These are phyloP conservation scores for Aythya fuligula DNA, from an alignment of 2,797 vertebrate species.

Conservation along the genomic window DNA sequence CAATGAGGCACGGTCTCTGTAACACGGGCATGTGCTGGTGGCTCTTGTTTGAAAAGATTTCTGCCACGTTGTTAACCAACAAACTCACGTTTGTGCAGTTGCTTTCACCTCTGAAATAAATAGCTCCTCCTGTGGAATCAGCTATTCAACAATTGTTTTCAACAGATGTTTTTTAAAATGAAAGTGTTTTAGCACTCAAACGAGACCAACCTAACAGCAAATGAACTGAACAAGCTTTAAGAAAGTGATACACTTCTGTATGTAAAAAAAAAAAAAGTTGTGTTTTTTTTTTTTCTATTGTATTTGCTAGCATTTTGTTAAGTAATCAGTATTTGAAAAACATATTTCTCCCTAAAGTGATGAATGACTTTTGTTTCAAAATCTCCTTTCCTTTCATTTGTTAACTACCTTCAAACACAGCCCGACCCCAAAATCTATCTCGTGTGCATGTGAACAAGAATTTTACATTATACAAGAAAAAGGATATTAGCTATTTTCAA, in stretches of 20 bases:
- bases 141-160: neutral
- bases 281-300: too few relatives aligned
- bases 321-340: neutral
- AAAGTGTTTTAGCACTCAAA: neutral
- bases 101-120: neutral
- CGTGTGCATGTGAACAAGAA: neutral
- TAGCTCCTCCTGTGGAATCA: neutral
- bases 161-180: slow-evolving; percentile 25
- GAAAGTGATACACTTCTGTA: neutral
- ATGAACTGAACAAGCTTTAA: neutral
- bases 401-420: neutral
- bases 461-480: neutral
- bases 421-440: neutral
- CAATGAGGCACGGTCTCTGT: neutral
- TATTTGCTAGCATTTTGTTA: neutral
- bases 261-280: neutral
- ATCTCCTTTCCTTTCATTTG: neutral
- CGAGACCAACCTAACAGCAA: slow-evolving; percentile 10
- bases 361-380: neutral
- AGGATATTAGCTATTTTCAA: slow-evolving; percentile 3
- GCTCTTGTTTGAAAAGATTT: neutral
- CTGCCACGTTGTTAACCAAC: neutral
- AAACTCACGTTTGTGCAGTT: neutral
- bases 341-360: neutral
- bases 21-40: neutral